phyloP scores from a whole-genome alignment of 1,140 invertebrate genomes.

The Drosophila pandora region DNA sequence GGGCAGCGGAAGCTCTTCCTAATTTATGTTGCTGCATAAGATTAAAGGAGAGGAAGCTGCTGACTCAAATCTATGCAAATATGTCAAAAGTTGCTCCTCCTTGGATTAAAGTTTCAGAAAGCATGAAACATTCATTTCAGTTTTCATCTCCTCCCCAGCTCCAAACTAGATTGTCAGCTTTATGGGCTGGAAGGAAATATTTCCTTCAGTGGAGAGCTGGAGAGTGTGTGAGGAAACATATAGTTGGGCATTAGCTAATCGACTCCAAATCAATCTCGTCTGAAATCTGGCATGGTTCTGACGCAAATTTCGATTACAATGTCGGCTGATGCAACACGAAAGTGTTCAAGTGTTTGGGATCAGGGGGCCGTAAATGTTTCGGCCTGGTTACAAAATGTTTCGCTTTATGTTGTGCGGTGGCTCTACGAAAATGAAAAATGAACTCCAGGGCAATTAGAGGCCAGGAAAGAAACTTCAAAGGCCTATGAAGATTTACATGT shows the following conservation, averaged over 20 bases:
- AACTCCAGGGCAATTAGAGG: constrained; percentile 58
- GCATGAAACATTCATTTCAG: constrained; percentile 12
- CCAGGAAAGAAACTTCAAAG: constrained; percentile 63
- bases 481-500: constrained; percentile 54
- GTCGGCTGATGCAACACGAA: constrained; percentile 51
- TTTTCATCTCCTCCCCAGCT: constrained; percentile 8
- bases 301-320: constrained; percentile 59
- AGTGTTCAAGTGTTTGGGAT: constrained; percentile 61
- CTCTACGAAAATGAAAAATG: constrained; percentile 42
- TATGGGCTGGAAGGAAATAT: constrained; percentile 21
- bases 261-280: constrained; percentile 50
- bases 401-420: constrained; percentile 45
- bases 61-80: constrained; percentile 61
- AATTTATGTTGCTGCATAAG: constrained; percentile 46
- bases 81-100: constrained; percentile 38
- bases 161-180: constrained; percentile 16
- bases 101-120: constrained; percentile 6
- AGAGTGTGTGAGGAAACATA: background rate
- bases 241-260: background rate
- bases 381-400: constrained; percentile 50
- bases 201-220: background rate
- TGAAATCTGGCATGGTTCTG: constrained; percentile 39
- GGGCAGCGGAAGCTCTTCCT: constrained; percentile 42
- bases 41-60: constrained; percentile 28
- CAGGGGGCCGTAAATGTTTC: constrained; percentile 4